Base-by-base conservation (phyloP, 2,113 vertebrate genomes). In the Falcunculus frontatus region DNA sequence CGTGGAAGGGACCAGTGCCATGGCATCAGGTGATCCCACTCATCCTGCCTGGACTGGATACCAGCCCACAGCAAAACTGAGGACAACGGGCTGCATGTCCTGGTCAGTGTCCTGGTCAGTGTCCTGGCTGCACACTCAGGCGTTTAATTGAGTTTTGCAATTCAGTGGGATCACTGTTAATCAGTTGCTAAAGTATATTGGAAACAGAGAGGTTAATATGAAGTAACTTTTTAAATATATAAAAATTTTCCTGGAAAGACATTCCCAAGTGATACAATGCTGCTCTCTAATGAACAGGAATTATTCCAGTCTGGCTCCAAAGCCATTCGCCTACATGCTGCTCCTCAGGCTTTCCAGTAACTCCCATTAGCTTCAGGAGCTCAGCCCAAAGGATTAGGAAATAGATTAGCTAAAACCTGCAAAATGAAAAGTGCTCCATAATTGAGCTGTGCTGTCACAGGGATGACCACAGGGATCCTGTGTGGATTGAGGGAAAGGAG, bases 391-490 rank as follows among this genome's bases (percentile, higher is more conserved):
- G 87, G 52, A 87, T 64, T 70, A 84, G 32, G 56, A 87, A 79
- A 62, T 4, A 79, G 57, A 91, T 83, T 9, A 92, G 46, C 20
- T 62, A 13, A 85, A 62, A 69, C 20, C 30, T 87, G 75, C 65
- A 80, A 33, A 85, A 91, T 37, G 70, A 46, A 46, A 87, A 84
- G 50, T n/a, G 72, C 57, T 85, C 41, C 5, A 1, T 42, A 39
- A 80, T 4, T 18, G 78, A 79, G 73, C 26, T 0, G 0, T 0
- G 6, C 25, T 26, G 19, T 27, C 53, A 49, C 16, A 57, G 56
- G 67, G 64, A 35, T 46, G 22, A 56, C 25, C 37, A 57, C 41
- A 18, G 69, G 62, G 41, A 73, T 78, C 17, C 32, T 64, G 41
- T 35, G 33, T 7, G 15, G 41, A 35, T 29, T 32, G 35, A 7